Evolutionary conservation across 2,113 vertebrate genomes (phyloP).

Genomic region (Myotis brandtii): DNA sequence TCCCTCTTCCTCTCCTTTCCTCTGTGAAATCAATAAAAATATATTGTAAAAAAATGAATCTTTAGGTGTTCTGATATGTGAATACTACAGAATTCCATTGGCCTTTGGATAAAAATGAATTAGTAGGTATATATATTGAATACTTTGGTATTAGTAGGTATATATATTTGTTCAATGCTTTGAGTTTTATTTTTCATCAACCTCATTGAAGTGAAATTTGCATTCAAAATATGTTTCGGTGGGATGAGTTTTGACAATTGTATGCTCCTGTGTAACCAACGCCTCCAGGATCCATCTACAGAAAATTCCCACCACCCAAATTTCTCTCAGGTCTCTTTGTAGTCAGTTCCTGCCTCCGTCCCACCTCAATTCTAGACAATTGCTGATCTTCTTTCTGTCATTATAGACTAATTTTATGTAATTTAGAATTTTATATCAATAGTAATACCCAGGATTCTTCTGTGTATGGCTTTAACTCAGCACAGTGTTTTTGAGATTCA

Average conservation of each 20-base stretch:
- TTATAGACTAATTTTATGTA: background rate
- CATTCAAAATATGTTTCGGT: background rate
- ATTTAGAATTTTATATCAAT: background rate
- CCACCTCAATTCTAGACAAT: background rate
- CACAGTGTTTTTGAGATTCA: background rate
- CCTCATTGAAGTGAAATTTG: background rate
- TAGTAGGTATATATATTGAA: background rate
- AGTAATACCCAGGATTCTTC: background rate
- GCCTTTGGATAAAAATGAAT: background rate
- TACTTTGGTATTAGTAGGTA: background rate
- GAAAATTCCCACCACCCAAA: background rate
- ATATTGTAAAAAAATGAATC: no score
- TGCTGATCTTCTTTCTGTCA: background rate
- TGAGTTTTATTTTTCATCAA: conserved; percentile 12
- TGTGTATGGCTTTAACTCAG: background rate
- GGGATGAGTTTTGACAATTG: background rate
- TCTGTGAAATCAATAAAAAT: no score
- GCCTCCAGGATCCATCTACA: accelerated
- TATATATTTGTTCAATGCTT: background rate
- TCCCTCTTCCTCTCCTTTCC: no score
- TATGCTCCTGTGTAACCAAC: background rate
- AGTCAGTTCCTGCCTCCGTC: background rate
- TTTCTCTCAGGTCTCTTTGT: background rate
- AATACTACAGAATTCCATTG: background rate
- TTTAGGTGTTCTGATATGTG: background rate